These are phyloP conservation scores for Phengaris alcon DNA, from an alignment of 2,888 invertebrate species.

Conservation along the genomic window DNA sequence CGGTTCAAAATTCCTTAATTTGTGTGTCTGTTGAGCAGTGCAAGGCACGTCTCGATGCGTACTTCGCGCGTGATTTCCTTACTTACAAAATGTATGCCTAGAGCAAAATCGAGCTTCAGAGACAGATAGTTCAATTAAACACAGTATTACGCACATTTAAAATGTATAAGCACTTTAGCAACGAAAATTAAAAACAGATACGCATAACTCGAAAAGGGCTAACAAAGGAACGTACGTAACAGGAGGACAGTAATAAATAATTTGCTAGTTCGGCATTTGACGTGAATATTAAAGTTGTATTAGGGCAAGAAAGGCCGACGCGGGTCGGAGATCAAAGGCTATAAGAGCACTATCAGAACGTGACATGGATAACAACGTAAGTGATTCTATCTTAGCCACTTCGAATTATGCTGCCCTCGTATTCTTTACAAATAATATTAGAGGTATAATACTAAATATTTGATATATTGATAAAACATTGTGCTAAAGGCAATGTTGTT, in stretches of 20 bases:
- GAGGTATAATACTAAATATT: too few species aligned
- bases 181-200: neutral
- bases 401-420: neutral
- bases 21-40: too few species aligned
- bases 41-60: too few species aligned
- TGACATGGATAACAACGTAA: slow-evolving; percentile 4
- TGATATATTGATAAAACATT: too few species aligned
- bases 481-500: too few species aligned
- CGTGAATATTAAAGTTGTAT: slow-evolving; percentile 17
- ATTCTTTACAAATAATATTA: too few species aligned
- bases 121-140: too few species aligned
- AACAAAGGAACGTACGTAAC: neutral
- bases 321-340: slow-evolving; percentile 8
- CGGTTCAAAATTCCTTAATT: too few species aligned
- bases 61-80: too few species aligned
- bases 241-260: slow-evolving; percentile 11
- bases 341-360: slow-evolving; percentile 9
- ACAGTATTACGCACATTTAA: neutral
- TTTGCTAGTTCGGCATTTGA: slow-evolving; percentile 13
- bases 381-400: slow-evolving; percentile 2
- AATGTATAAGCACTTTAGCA: neutral
- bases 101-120: too few species aligned
- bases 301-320: slow-evolving; percentile 6
- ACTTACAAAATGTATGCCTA: too few species aligned
- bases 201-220: neutral